Percentiles rank a stretch among this genome's conserved stretches.
Evolutionary conservation across 37 sponge, comb jelly and placozoan species (phyloP).

Genomic region (Trichoplax adhaerens): DNA sequence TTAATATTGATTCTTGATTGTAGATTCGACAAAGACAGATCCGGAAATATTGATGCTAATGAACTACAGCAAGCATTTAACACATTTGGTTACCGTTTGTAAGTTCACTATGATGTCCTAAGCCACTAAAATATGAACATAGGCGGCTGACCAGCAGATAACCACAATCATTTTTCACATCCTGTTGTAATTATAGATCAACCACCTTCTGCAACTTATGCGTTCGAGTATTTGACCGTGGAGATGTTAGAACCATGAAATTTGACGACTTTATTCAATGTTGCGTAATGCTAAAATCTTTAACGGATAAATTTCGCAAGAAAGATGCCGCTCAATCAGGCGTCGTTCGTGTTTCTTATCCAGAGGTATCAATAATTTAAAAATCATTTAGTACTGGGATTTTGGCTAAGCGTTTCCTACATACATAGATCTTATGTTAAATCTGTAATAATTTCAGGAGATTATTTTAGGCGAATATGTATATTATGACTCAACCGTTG

Average conservation of each 20-base stretch:
- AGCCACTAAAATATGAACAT: neutral
- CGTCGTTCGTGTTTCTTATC: constrained; percentile 50
- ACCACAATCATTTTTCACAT: neutral
- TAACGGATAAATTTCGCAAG: constrained; percentile 61
- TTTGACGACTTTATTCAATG: constrained; percentile 96
- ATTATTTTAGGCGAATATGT: no score
- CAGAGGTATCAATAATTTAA: constrained; percentile 24
- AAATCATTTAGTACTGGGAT: no score
- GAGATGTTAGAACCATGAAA: constrained; percentile 52
- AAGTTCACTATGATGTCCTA: constrained; percentile 17
- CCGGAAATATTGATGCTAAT: constrained; percentile 60
- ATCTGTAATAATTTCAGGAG: no score
- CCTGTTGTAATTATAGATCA: constrained; percentile 23
- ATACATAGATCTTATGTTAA: no score
- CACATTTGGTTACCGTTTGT: constrained; percentile 78
- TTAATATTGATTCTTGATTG: neutral
- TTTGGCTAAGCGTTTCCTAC: no score
- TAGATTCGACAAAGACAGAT: constrained; percentile 71
- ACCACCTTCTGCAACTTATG: constrained; percentile 63
- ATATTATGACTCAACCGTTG: no score
- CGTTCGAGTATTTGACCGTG: constrained; percentile 68
- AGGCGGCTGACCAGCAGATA: neutral
- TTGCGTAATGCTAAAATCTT: constrained; percentile 65
- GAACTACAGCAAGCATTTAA: constrained; percentile 66
- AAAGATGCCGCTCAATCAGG: constrained; percentile 49